A percentile compares a stretch with the other conserved stretches of the same genome.
These are phyloP conservation scores for Ascaphus truei DNA, from an alignment of 2,113 vertebrate genomes.

Conservation along the genomic window DNA sequence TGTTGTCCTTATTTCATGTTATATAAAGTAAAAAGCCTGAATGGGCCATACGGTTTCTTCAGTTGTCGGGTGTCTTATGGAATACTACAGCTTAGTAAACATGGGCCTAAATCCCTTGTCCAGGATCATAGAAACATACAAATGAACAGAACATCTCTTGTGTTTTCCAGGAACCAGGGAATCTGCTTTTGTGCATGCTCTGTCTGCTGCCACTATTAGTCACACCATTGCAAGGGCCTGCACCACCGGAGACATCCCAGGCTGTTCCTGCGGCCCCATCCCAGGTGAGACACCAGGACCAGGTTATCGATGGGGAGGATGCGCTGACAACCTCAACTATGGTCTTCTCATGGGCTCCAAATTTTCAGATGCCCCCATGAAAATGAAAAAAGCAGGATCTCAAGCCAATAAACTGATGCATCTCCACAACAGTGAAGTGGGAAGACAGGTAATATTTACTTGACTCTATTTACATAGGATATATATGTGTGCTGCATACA, in stretches of 20 bases:
- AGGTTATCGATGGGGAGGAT: slow-evolving; percentile 97
- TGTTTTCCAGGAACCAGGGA: slow-evolving; percentile 83
- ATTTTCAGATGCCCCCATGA: slow-evolving; percentile 97
- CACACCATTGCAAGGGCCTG: slow-evolving; percentile 94
- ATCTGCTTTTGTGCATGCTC: slow-evolving; percentile 91
- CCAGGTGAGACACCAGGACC: slow-evolving; percentile 88
- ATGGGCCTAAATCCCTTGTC: no score
- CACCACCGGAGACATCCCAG: slow-evolving; percentile 87
- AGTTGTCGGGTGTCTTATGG: no score
- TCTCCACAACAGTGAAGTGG: slow-evolving; percentile 98
- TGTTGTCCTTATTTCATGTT: no score
- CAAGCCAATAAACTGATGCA: slow-evolving; percentile 98
- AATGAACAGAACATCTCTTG: neutral
- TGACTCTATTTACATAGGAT: no score
- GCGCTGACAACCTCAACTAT: slow-evolving; percentile 95
- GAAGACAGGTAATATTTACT: slow-evolving; percentile 81
- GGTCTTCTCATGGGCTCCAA: slow-evolving; percentile 95
- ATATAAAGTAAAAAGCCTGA: no score
- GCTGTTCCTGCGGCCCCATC: slow-evolving; percentile 90
- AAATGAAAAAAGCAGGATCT: slow-evolving; percentile 92
- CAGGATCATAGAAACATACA: no score
- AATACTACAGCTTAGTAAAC: no score
- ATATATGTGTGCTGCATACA: no score
- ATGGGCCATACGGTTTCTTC: no score
- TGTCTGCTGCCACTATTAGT: slow-evolving; percentile 92